Evolutionary conservation across 2,888 invertebrate genomes (phyloP).

Genomic region (Cheilosia variabilis): DNA sequence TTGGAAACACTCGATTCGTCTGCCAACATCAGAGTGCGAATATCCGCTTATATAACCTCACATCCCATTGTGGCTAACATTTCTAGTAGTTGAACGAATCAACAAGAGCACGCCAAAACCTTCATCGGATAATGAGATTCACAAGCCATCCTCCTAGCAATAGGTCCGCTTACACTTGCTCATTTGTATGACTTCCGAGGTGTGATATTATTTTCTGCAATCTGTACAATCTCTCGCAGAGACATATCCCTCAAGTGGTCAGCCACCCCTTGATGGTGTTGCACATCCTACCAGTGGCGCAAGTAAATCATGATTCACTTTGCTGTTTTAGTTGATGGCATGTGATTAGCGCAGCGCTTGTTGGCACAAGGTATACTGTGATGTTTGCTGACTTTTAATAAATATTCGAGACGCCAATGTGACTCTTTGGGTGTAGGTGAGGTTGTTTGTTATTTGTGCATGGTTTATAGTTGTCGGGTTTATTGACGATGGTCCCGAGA

Average conservation of each 20-base stretch:
- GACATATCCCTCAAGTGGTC: background rate
- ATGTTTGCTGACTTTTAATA: background rate
- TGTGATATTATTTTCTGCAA: too few species aligned
- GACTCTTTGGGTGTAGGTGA: background rate
- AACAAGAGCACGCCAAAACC: too few species aligned
- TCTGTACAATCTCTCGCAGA: background rate
- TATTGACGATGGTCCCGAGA: background rate
- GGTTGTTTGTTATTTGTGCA: background rate
- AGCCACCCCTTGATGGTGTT: background rate
- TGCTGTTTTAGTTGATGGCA: conserved; percentile 2
- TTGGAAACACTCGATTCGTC: too few species aligned
- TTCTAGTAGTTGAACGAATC: too few species aligned
- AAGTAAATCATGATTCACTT: conserved; percentile 1
- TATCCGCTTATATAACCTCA: too few species aligned
- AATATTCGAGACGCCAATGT: conserved; percentile 1
- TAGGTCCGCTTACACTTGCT: background rate
- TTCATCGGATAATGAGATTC: too few species aligned
- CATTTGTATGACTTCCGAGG: too few species aligned
- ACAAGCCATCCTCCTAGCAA: background rate
- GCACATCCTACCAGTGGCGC: background rate
- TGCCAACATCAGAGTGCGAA: too few species aligned
- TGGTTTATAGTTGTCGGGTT: background rate
- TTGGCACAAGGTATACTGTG: conserved; percentile 1
- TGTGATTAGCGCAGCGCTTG: conserved; percentile 7
- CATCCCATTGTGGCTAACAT: too few species aligned